Evolutionary conservation across 2,797 vertebrate genomes (phyloP).

Genomic region (Semotilus atromaculatus): DNA sequence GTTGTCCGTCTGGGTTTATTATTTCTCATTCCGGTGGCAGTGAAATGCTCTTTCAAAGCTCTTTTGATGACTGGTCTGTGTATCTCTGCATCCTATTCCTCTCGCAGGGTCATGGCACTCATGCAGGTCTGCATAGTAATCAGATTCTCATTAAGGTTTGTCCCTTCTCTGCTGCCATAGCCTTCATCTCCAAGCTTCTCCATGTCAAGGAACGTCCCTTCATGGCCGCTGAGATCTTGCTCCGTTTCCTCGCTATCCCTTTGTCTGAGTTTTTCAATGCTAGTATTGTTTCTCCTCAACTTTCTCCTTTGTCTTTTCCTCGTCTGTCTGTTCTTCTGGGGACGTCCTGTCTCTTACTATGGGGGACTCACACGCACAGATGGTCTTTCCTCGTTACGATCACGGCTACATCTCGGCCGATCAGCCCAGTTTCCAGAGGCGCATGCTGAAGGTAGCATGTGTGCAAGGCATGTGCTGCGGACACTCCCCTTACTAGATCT

Average conservation of each 20-base stretch:
- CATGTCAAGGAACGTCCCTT: constrained; percentile 1
- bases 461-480: constrained; percentile 51
- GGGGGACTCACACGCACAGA: constrained; percentile 65
- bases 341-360: constrained; percentile 10
- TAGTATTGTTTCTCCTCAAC: neutral
- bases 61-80: constrained; percentile 39
- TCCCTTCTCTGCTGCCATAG: constrained; percentile 30
- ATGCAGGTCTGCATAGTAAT: constrained; percentile 66
- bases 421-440: constrained; percentile 72
- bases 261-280: neutral
- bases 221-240: neutral
- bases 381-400: constrained; percentile 81
- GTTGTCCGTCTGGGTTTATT: neutral
- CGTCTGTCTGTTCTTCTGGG: constrained; percentile 31
- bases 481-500: constrained; percentile 15
- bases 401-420: constrained; percentile 81
- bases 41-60: neutral
- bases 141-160: constrained; percentile 70
- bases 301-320: neutral
- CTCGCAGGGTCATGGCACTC: constrained; percentile 58
- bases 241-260: constrained; percentile 1
- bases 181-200: constrained; percentile 13
- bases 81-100: constrained; percentile 40
- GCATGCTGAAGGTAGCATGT: constrained; percentile 81
- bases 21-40: constrained; percentile 11